Percentiles rank a stretch among this genome's conserved stretches.
Evolutionary conservation across 2,888 invertebrate genomes (phyloP).

Genomic region (Eupithecia pulchellata): DNA sequence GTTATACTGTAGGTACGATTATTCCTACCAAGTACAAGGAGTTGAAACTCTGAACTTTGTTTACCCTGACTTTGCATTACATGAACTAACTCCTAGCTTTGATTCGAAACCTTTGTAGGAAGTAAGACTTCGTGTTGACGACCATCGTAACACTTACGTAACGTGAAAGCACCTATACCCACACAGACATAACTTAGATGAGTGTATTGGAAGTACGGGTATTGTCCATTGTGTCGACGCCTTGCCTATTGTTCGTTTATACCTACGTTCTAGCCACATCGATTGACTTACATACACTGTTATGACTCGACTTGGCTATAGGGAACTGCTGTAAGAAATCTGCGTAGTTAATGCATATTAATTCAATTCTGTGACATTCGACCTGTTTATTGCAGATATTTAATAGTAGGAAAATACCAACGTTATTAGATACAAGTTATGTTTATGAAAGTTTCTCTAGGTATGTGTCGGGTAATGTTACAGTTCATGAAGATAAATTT

Average conservation of each 20-base stretch:
- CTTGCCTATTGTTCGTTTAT: conserved; percentile 77
- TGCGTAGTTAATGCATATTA: conserved; percentile 18
- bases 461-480: too few species aligned
- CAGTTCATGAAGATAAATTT: not conserved
- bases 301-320: conserved; percentile 65
- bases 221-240: conserved; percentile 83
- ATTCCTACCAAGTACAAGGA: conserved; percentile 19
- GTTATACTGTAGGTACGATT: conserved; percentile 11
- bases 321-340: conserved; percentile 49
- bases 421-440: too few species aligned
- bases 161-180: conserved; percentile 62
- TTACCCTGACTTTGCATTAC: conserved; percentile 40
- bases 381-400: too few species aligned
- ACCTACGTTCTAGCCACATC: conserved; percentile 62
- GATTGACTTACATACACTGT: conserved; percentile 68
- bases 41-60: conserved; percentile 36
- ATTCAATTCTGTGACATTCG: too few species aligned
- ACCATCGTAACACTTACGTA: conserved; percentile 61
- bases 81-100: conserved; percentile 36
- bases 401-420: too few species aligned
- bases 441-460: too few species aligned
- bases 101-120: conserved; percentile 41
- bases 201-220: conserved; percentile 73
- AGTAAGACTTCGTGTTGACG: conserved; percentile 48
- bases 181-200: conserved; percentile 73